Percentiles rank a stretch among this genome's conserved stretches.
These are phyloP conservation scores for Ophonus ardosiacus DNA, from an alignment of 2,888 invertebrate genomes.

Conservation along the genomic window DNA sequence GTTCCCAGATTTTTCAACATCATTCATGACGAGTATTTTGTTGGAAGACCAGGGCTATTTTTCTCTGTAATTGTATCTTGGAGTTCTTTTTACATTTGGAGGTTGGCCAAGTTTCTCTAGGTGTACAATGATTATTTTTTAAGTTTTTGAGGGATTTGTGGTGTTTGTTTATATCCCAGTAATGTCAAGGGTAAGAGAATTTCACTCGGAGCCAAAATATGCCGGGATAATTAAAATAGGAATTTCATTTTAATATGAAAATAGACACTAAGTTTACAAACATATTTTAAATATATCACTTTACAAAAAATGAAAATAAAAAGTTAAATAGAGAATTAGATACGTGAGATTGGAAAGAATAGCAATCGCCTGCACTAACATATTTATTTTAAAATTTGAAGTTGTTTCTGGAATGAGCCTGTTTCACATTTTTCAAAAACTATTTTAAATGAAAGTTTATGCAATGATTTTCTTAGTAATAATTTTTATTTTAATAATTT, in stretches of 20 bases:
- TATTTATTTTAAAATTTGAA: no score
- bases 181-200: conserved; percentile 53
- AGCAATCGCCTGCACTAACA: no score
- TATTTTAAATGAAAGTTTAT: no score
- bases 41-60: background rate
- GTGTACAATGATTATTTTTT: conserved; percentile 51
- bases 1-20: background rate
- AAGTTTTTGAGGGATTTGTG: conserved; percentile 33
- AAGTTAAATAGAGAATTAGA: background rate
- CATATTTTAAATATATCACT: background rate
- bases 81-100: background rate
- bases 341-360: no score
- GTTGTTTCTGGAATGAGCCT: no score
- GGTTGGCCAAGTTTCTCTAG: background rate
- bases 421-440: no score
- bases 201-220: conserved; percentile 25
- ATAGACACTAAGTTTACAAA: background rate
- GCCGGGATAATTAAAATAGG: background rate
- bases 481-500: no score
- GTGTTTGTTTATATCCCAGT: conserved; percentile 50
- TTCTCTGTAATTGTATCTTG: background rate
- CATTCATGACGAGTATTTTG: background rate
- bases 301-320: background rate
- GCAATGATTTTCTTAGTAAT: no score
- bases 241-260: background rate